A percentile compares a stretch with the other conserved stretches of the same genome.
Conservation (phyloP, 2,113 vertebrate genomes). For the Clarias batrachus region DNA sequence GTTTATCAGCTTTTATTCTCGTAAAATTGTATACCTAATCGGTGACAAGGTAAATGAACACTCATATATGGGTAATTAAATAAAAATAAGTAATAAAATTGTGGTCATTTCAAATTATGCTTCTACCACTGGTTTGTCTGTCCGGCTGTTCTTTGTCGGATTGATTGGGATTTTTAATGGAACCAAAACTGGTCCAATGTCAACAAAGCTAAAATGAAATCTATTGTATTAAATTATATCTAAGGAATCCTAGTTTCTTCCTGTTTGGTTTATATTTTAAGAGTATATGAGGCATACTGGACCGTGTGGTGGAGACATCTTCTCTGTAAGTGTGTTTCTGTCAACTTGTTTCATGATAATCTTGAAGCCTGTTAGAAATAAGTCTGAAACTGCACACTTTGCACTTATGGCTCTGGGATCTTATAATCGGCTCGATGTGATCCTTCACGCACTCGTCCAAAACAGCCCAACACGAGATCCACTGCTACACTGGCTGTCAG, state of each 20-base stretch:
- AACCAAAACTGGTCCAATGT: not conserved
- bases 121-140: not conserved
- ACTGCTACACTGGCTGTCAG: slow-evolving; percentile 65
- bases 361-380: not conserved
- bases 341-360: not conserved
- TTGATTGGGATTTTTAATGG: not conserved
- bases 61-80: not conserved
- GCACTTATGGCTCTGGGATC: slow-evolving; percentile 52
- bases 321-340: not conserved
- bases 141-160: not conserved
- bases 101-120: not conserved
- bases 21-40: not conserved
- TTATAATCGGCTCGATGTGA: slow-evolving; percentile 58
- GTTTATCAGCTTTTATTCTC: not conserved
- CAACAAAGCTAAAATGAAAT: not conserved
- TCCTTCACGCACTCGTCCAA: slow-evolving; percentile 66
- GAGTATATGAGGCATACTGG: not conserved
- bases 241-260: not conserved
- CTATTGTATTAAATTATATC: not conserved
- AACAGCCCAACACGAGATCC: slow-evolving; percentile 68
- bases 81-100: not conserved
- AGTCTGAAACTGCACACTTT: not conserved
- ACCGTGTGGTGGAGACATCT: not conserved
- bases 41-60: not conserved
- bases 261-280: not conserved